phyloP scores from a whole-genome alignment of 2,113 vertebrate species.

The Pleuronectes platessa region DNA sequence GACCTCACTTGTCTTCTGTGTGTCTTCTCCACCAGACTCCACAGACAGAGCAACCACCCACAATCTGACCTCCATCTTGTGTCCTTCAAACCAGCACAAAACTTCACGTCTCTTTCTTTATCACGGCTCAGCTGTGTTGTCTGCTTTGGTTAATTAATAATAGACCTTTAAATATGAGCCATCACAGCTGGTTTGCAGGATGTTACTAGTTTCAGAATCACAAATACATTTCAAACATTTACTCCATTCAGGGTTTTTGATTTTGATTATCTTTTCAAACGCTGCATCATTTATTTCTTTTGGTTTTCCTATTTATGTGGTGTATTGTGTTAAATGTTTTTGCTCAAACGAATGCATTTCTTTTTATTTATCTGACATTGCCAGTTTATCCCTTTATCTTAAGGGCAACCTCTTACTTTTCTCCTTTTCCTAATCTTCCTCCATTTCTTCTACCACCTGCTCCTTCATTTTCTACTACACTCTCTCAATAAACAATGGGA shows the following conservation, averaged over 20 bases:
- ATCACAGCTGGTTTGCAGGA: slow-evolving; percentile 4
- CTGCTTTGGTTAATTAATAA: not conserved
- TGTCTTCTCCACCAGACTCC: slow-evolving; percentile 11
- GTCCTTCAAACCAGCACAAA: slow-evolving; percentile 23
- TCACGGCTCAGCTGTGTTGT: not conserved
- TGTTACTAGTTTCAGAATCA: slow-evolving; percentile 3
- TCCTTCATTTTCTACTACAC: slow-evolving; percentile 16
- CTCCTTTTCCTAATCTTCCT: not conserved
- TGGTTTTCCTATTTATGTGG: slow-evolving; percentile 1
- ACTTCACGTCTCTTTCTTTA: slow-evolving; percentile 13
- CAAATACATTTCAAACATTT: slow-evolving; percentile 8
- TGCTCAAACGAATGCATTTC: not conserved
- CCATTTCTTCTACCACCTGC: slow-evolving; percentile 52
- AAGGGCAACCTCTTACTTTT: not conserved
- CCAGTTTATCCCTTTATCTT: not conserved
- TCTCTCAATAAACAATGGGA: not conserved
- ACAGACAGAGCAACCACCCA: slow-evolving; percentile 3
- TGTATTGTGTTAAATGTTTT: slow-evolving; percentile 44
- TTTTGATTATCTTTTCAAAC: slow-evolving; percentile 6
- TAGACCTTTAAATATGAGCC: slow-evolving; percentile 7
- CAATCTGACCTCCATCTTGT: slow-evolving; percentile 28
- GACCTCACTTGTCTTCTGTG: slow-evolving; percentile 1
- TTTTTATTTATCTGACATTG: slow-evolving; percentile 29
- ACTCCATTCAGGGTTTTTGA: not conserved
- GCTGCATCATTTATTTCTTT: slow-evolving; percentile 22